Evolutionary conservation across 2,113 vertebrate genomes (phyloP).

Genomic region (Zosterops japonicus): DNA sequence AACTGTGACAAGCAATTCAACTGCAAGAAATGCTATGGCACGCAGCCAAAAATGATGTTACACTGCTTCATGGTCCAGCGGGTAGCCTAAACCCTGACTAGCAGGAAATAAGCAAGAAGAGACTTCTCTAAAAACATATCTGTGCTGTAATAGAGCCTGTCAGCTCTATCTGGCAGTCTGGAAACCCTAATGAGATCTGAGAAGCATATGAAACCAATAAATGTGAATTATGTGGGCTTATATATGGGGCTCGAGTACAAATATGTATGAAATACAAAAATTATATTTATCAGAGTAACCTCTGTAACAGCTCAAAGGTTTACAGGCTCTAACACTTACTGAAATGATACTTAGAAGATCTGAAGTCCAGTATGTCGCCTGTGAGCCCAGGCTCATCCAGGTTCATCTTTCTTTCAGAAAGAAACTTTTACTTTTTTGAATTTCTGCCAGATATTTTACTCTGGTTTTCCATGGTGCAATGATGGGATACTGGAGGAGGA

Average conservation of each 20-base stretch:
- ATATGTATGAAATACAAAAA: background rate
- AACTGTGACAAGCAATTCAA: background rate
- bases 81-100: background rate
- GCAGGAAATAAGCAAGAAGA: background rate
- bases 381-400: background rate
- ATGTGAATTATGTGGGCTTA: background rate
- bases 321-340: background rate
- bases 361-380: accelerated
- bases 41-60: background rate
- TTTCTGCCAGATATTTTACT: background rate
- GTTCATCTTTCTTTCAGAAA: background rate
- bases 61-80: background rate
- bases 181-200: background rate
- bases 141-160: background rate
- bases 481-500: background rate
- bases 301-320: background rate
- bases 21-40: background rate
- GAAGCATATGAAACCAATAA: background rate
- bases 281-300: background rate
- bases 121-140: background rate
- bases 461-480: background rate
- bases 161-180: background rate
- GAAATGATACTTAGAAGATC: background rate
- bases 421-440: background rate
- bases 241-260: background rate